These are phyloP conservation scores for Hirudo medicinalis DNA, from an alignment of 1,140 invertebrate genomes.

Conservation along the genomic window DNA sequence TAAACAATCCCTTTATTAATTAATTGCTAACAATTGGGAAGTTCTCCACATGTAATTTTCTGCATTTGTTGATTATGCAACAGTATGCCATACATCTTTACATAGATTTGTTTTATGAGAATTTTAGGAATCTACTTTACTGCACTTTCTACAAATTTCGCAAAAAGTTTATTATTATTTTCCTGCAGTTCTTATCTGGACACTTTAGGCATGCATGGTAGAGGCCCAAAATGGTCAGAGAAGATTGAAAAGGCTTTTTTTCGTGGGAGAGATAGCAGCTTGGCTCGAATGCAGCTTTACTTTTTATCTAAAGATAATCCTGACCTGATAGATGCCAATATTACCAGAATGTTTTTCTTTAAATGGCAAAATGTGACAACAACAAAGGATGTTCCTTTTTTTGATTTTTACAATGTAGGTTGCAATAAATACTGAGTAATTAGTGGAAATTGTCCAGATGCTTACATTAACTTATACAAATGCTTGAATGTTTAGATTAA, in stretches of 20 bases:
- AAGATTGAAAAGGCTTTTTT: slow-evolving; percentile 70
- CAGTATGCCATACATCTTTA: no score
- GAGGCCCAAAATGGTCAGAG: slow-evolving; percentile 50
- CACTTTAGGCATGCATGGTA: no score
- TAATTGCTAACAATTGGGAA: no score
- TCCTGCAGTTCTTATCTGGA: no score
- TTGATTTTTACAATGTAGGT: slow-evolving; percentile 79
- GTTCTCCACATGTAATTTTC: no score
- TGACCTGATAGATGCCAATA: slow-evolving; percentile 71
- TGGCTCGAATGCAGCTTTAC: slow-evolving; percentile 49
- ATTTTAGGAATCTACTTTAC: no score
- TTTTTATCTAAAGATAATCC: slow-evolving; percentile 56
- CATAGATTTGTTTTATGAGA: no score
- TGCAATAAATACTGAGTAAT: slow-evolving; percentile 33
- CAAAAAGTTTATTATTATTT: no score
- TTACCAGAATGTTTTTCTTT: slow-evolving; percentile 95
- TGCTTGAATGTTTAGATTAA: no score
- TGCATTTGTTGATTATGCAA: no score
- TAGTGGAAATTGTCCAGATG: neutral
- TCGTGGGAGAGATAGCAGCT: slow-evolving; percentile 75
- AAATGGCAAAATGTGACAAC: slow-evolving; percentile 63
- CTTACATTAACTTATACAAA: neutral
- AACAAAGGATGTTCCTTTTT: slow-evolving; percentile 71
- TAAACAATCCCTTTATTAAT: no score
- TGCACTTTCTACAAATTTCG: slow-evolving; percentile 9